Percentiles rank a stretch among this genome's conserved stretches.
Conservation (phyloP, 2,888 invertebrate species). For the Ennomos quercinarius region DNA sequence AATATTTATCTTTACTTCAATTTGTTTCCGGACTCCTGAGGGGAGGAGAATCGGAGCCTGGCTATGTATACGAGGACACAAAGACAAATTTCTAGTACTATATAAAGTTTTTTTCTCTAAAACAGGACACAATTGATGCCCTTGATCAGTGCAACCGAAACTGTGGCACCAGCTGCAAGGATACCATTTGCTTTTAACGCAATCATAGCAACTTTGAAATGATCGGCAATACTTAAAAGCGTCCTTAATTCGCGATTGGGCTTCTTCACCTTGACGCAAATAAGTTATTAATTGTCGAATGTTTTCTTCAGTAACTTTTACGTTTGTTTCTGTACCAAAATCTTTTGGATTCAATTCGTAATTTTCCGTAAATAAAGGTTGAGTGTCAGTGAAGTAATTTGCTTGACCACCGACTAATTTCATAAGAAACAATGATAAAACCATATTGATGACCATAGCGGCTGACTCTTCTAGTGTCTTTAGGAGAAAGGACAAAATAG, state of each 20-base stretch:
- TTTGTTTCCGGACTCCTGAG: constrained; percentile 43
- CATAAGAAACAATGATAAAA: too few species aligned
- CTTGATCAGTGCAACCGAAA: constrained; percentile 51
- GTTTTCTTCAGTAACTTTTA: not conserved
- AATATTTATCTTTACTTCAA: constrained; percentile 51
- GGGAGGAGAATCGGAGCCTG: constrained; percentile 49
- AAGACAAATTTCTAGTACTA: constrained; percentile 9
- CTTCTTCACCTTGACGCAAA: not conserved
- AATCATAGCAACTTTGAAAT: constrained; percentile 51
- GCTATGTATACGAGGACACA: constrained; percentile 52
- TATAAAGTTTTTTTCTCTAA: constrained; percentile 23
- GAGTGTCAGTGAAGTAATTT: too few species aligned
- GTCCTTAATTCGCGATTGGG: constrained; percentile 4
- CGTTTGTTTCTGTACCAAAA: not conserved
- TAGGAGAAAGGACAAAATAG: too few species aligned
- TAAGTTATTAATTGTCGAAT: not conserved
- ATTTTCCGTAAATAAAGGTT: not conserved
- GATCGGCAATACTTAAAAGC: constrained; percentile 45
- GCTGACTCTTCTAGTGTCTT: too few species aligned
- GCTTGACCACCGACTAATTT: too few species aligned
- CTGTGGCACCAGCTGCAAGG: constrained; percentile 62
- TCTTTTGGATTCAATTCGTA: not conserved
- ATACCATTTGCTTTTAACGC: constrained; percentile 46
- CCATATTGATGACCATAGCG: too few species aligned
- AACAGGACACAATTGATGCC: constrained; percentile 42